These are phyloP conservation scores for Hyposmocoma kahamanoa DNA, from an alignment of 1,140 invertebrate species.

Conservation along the genomic window DNA sequence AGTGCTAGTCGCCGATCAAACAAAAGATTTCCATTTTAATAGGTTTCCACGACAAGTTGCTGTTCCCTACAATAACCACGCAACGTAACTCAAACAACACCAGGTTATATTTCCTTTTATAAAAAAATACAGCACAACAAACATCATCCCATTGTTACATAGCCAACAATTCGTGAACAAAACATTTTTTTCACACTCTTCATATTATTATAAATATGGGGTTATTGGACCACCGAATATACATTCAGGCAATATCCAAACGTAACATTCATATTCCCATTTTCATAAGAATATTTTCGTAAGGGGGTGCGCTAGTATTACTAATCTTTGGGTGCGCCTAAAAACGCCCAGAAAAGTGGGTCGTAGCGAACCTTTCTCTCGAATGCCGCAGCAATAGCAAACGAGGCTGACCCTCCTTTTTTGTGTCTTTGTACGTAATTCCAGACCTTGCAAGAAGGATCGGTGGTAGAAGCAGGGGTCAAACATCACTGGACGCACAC, in stretches of 20 bases:
- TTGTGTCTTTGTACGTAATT: constrained; percentile 9
- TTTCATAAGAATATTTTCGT: constrained; percentile 31
- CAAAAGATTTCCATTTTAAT: constrained; percentile 3
- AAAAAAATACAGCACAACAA: constrained; percentile 8
- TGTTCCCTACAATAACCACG: not conserved
- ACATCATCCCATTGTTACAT: constrained; percentile 14
- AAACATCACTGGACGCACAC: constrained; percentile 19
- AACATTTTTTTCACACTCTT: not conserved
- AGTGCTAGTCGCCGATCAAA: not conserved
- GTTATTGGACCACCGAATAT: constrained; percentile 17
- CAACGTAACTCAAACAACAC: constrained; percentile 9
- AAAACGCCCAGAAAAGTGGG: constrained; percentile 38
- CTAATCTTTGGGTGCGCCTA: constrained; percentile 37
- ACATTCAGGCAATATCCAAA: constrained; percentile 19
- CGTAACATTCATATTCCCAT: constrained; percentile 28
- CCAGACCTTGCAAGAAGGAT: not conserved
- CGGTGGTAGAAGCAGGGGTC: constrained; percentile 15
- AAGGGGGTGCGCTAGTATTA: constrained; percentile 27
- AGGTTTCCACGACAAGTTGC: not conserved
- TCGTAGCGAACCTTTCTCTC: constrained; percentile 42
- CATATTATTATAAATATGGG: constrained; percentile 16
- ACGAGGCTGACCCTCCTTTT: constrained; percentile 14
- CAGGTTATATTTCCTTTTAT: constrained; percentile 4
- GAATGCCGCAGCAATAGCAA: constrained; percentile 23
- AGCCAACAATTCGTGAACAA: constrained; percentile 8